phyloP scores from a whole-genome alignment of 1,140 invertebrate species.

The Idris sp. region DNA sequence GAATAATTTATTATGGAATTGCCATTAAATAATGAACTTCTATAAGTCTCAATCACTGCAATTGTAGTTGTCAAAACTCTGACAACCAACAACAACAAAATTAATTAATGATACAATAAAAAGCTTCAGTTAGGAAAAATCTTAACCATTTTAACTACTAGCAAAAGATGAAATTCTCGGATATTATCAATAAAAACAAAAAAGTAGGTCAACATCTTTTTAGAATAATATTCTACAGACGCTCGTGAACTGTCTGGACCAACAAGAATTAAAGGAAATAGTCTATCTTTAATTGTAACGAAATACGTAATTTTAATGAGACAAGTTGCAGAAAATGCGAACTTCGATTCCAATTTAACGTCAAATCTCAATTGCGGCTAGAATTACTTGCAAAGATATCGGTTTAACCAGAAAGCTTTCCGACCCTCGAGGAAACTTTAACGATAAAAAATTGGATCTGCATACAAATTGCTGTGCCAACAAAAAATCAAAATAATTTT shows the following conservation, averaged over 20 bases:
- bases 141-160: slow-evolving; percentile 28
- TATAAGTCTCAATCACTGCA: slow-evolving; percentile 12
- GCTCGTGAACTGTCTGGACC: slow-evolving; percentile 23
- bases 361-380: slow-evolving; percentile 55
- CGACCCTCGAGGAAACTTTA: slow-evolving; percentile 28
- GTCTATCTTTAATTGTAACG: slow-evolving; percentile 65
- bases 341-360: slow-evolving; percentile 57
- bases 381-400: slow-evolving; percentile 54
- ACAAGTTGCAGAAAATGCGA: slow-evolving; percentile 60
- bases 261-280: slow-evolving; percentile 21
- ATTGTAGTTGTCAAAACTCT: slow-evolving; percentile 26
- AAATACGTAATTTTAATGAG: slow-evolving; percentile 63
- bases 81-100: slow-evolving; percentile 10
- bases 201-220: slow-evolving; percentile 65
- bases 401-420: slow-evolving; percentile 50
- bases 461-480: slow-evolving; percentile 32
- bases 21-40: no score
- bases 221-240: slow-evolving; percentile 59
- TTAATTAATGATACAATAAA: slow-evolving; percentile 50
- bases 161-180: slow-evolving; percentile 37
- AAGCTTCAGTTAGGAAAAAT: slow-evolving; percentile 39
- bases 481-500: slow-evolving; percentile 31
- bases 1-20: no score
- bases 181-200: slow-evolving; percentile 52
- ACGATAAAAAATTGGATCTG: slow-evolving; percentile 47